Percentiles rank a stretch among this genome's conserved stretches.
Conservation (phyloP, 2,113 vertebrate species). For the Psittacus erithacus region DNA sequence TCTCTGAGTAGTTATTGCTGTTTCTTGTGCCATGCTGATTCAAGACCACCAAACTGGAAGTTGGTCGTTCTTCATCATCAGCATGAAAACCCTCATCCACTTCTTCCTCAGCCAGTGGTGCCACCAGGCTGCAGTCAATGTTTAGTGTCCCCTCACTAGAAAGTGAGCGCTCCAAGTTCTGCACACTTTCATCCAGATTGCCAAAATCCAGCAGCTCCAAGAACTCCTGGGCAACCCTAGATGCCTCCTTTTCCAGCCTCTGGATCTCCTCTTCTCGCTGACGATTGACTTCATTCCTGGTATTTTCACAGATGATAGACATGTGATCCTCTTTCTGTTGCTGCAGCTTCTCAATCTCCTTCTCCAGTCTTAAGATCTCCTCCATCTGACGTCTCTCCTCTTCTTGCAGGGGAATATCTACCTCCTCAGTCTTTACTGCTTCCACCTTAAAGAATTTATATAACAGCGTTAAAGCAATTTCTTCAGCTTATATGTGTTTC, state of each 20-base stretch:
- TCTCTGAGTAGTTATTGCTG: background rate
- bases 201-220: constrained; percentile 90
- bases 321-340: constrained; percentile 86
- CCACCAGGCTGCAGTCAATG: constrained; percentile 78
- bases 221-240: constrained; percentile 88
- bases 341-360: constrained; percentile 89
- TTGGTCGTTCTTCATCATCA: constrained; percentile 77
- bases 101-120: constrained; percentile 84
- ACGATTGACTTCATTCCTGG: constrained; percentile 80
- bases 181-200: constrained; percentile 71
- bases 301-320: constrained; percentile 80
- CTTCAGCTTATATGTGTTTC: background rate
- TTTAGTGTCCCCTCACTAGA: constrained; percentile 86
- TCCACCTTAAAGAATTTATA: constrained; percentile 54
- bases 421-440: constrained; percentile 45
- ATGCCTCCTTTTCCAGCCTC: constrained; percentile 87
- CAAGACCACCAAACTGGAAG: constrained; percentile 68
- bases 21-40: constrained; percentile 1
- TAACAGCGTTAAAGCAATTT: background rate
- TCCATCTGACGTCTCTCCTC: constrained; percentile 91
- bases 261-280: constrained; percentile 87
- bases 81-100: constrained; percentile 87
- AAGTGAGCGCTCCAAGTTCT: constrained; percentile 80
- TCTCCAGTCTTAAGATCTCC: constrained; percentile 88
- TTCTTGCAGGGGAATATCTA: constrained; percentile 72